These are phyloP conservation scores for Callipepla californica DNA, from an alignment of 2,113 vertebrate species.

Conservation along the genomic window DNA sequence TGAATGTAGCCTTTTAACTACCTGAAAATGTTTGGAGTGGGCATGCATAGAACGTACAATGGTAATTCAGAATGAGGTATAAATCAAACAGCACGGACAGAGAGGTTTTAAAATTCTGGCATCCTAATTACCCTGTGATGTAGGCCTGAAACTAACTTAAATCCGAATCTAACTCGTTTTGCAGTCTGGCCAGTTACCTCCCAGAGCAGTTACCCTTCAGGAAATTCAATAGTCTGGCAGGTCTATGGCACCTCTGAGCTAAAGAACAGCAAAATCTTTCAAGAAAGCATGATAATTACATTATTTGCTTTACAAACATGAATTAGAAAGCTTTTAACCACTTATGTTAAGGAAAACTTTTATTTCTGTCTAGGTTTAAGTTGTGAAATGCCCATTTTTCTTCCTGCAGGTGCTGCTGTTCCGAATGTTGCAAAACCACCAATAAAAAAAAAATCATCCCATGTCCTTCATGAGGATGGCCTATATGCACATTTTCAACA, in stretches of 20 bases:
- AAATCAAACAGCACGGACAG: background rate
- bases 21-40: accelerated
- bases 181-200: background rate
- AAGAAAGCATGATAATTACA: background rate
- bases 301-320: background rate
- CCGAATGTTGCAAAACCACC: background rate
- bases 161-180: background rate
- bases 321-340: background rate
- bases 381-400: background rate
- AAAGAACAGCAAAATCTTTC: background rate
- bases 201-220: background rate
- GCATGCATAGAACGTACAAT: background rate
- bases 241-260: background rate
- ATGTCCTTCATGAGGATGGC: background rate
- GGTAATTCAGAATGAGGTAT: background rate
- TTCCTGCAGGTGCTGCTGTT: background rate
- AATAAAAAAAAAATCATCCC: background rate
- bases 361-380: background rate
- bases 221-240: background rate
- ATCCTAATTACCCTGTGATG: background rate
- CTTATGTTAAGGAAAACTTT: background rate
- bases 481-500: slow-evolving; percentile 37
- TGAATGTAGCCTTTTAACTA: background rate
- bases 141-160: background rate
- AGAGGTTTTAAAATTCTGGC: background rate